Conservation (phyloP, 1,140 invertebrate species). For the Sycobia sp. region DNA sequence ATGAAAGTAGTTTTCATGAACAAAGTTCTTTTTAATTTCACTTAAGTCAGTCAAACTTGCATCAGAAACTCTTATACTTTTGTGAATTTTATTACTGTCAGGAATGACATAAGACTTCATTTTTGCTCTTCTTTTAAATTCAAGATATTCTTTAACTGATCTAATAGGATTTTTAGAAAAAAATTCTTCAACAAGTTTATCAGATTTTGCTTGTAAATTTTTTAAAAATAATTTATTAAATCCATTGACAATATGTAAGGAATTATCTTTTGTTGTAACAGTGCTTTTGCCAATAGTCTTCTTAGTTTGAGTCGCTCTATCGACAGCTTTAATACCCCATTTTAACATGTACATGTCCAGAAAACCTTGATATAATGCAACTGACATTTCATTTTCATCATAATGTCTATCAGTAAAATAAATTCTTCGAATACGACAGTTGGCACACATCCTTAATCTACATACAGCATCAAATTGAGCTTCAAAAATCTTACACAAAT, state of each 20-base stretch:
- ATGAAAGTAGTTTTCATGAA: constrained; percentile 8
- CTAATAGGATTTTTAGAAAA: constrained; percentile 25
- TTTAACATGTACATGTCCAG: constrained; percentile 49
- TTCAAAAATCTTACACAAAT: constrained; percentile 42
- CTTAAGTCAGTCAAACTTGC: constrained; percentile 9
- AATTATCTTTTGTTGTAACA: background rate
- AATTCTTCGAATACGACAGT: constrained; percentile 46
- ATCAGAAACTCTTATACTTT: background rate
- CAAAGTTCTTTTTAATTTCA: constrained; percentile 15
- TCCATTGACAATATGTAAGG: constrained; percentile 1
- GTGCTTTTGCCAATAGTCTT: constrained; percentile 25
- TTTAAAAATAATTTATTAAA: constrained; percentile 37
- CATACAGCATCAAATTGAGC: constrained; percentile 39
- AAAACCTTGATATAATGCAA: constrained; percentile 43
- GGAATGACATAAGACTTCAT: constrained; percentile 30
- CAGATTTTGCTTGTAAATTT: constrained; percentile 36
- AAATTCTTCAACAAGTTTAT: constrained; percentile 38
- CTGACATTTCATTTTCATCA: constrained; percentile 39
- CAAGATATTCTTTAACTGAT: constrained; percentile 24
- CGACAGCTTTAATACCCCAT: constrained; percentile 43
- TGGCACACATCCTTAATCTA: constrained; percentile 44
- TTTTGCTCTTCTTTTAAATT: constrained; percentile 30
- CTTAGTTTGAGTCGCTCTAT: constrained; percentile 44
- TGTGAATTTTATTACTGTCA: background rate
- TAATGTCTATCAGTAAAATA: constrained; percentile 50